Conservation (phyloP, 2,888 invertebrate species). For the Chloroclystis v-ata region DNA sequence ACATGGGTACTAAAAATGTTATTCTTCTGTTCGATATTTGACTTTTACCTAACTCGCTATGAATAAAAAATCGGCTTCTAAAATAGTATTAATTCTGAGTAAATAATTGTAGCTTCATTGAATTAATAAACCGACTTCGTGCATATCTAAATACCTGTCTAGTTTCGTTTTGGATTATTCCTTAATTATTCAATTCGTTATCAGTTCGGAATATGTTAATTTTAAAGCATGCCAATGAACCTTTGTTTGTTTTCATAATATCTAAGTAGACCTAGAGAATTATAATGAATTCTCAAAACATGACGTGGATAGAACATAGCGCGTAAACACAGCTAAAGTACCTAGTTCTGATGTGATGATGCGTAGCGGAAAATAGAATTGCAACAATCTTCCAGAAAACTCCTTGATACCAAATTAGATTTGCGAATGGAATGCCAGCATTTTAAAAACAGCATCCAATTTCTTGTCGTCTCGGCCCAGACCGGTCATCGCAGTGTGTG, state of each 20-base stretch:
- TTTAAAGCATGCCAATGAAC: constrained; percentile 28
- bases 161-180: neutral
- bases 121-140: constrained; percentile 21
- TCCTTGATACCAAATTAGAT: constrained; percentile 27
- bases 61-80: too few species aligned
- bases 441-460: constrained; percentile 10
- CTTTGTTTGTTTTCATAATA: constrained; percentile 20
- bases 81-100: constrained; percentile 3
- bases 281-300: too few species aligned
- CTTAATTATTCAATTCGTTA: constrained; percentile 16
- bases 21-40: neutral
- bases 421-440: constrained; percentile 10
- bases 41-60: neutral
- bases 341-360: constrained; percentile 29
- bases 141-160: neutral
- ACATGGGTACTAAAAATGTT: too few species aligned
- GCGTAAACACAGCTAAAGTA: too few species aligned
- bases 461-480: constrained; percentile 7
- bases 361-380: constrained; percentile 30
- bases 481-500: too few species aligned
- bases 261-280: too few species aligned
- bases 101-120: constrained; percentile 14
- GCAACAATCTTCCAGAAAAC: constrained; percentile 29
- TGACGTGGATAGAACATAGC: too few species aligned
- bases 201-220: constrained; percentile 13